phyloP scores from a whole-genome alignment of 2,888 invertebrate species.

The Prosapia bicincta region DNA sequence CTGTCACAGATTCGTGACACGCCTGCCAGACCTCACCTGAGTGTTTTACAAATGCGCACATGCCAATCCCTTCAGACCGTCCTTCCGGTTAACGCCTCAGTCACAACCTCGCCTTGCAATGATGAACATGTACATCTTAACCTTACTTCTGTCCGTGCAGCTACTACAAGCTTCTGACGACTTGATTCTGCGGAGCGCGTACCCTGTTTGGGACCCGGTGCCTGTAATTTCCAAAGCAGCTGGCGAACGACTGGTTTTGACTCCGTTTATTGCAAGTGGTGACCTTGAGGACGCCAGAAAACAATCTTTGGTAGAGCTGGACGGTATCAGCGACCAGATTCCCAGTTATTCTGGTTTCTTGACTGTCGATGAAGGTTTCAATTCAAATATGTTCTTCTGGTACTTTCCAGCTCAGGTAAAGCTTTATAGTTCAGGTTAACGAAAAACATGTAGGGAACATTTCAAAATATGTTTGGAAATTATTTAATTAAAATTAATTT shows the following conservation, averaged over 20 bases:
- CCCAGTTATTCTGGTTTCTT: constrained; percentile 59
- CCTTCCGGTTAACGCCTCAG: constrained; percentile 10
- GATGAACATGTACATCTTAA: constrained; percentile 24
- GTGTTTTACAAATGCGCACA: neutral
- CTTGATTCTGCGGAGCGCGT: constrained; percentile 25
- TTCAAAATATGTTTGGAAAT: too few species aligned
- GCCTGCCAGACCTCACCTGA: neutral
- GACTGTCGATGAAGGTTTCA: constrained; percentile 55
- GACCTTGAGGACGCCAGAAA: constrained; percentile 44
- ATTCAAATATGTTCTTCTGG: constrained; percentile 51
- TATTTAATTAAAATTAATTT: too few species aligned
- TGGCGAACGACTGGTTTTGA: constrained; percentile 48
- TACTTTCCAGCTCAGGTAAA: constrained; percentile 46
- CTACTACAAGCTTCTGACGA: neutral
- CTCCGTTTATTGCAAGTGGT: constrained; percentile 46
- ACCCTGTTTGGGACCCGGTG: constrained; percentile 34
- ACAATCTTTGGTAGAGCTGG: constrained; percentile 33
- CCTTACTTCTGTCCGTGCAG: constrained; percentile 15
- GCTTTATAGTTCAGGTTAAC: too few species aligned
- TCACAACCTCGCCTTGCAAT: constrained; percentile 7
- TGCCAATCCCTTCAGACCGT: neutral
- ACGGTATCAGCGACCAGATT: constrained; percentile 43
- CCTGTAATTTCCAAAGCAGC: neutral
- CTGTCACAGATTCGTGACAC: too few species aligned
- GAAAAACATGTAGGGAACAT: too few species aligned